These are phyloP conservation scores for Sarcophaga peregrina DNA, from an alignment of 1,140 invertebrate species.

Conservation along the genomic window DNA sequence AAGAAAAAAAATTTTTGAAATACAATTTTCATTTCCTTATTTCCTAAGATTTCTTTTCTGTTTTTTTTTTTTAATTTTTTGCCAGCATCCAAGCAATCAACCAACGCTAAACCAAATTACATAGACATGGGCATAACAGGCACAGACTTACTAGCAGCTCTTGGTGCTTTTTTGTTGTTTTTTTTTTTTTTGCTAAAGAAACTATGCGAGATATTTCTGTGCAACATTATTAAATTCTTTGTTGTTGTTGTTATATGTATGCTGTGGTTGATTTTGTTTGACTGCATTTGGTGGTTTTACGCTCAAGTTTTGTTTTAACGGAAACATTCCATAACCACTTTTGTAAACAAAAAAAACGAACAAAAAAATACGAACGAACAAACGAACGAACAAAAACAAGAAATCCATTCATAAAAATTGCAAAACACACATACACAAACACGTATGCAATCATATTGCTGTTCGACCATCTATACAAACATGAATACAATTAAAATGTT, in stretches of 20 bases:
- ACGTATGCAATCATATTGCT: too few species aligned
- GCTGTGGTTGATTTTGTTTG: too few species aligned
- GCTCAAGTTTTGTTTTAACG: conserved; percentile 33
- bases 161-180: background rate
- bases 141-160: too few species aligned
- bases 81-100: background rate
- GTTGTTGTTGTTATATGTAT: background rate
- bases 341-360: conserved; percentile 18
- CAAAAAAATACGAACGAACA: too few species aligned
- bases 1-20: background rate
- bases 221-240: conserved; percentile 32
- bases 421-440: background rate
- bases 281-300: background rate
- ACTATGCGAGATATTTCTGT: conserved; percentile 15
- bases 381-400: background rate
- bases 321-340: conserved; percentile 43
- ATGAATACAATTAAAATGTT: background rate
- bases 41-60: conserved; percentile 18
- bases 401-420: conserved; percentile 42
- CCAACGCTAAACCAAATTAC: background rate
- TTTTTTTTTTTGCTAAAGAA: background rate
- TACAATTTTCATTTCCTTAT: conserved; percentile 1
- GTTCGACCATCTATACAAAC: background rate
- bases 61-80: too few species aligned
- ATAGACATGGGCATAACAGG: background rate